phyloP scores from a whole-genome alignment of 2,888 invertebrate species.

The Tenthredo mesomela region DNA sequence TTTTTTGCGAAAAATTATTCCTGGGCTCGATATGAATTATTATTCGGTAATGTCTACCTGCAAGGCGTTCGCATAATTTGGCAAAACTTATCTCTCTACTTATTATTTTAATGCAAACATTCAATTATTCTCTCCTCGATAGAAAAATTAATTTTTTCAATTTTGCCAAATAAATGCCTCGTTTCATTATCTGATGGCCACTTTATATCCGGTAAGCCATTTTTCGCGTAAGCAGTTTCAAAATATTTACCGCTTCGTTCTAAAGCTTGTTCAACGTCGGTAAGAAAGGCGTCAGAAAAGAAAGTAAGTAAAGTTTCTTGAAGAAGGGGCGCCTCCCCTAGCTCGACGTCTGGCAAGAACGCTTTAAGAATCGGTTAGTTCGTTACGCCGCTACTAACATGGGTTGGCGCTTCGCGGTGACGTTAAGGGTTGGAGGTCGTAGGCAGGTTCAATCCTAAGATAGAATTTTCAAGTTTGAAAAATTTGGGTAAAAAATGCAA shows the following conservation, averaged over 20 bases:
- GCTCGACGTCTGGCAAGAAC: slow-evolving; percentile 63
- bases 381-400: slow-evolving; percentile 62
- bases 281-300: slow-evolving; percentile 74
- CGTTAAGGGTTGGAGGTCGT: background rate
- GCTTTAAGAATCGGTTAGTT: slow-evolving; percentile 69
- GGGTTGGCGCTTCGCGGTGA: slow-evolving; percentile 65
- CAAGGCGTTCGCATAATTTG: background rate
- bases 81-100: background rate
- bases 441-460: background rate
- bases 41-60: background rate
- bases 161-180: background rate
- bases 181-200: background rate
- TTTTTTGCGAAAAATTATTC: background rate
- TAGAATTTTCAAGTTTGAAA: background rate
- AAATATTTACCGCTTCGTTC: slow-evolving; percentile 6
- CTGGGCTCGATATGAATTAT: background rate
- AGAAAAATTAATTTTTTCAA: background rate
- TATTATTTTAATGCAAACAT: background rate
- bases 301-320: slow-evolving; percentile 72
- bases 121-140: background rate
- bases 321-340: slow-evolving; percentile 73
- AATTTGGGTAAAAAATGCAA: background rate
- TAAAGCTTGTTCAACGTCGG: slow-evolving; percentile 66
- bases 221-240: slow-evolving; percentile 48
- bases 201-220: background rate